Percentiles rank a stretch among this genome's conserved stretches.
phyloP scores from a whole-genome alignment of 1,140 invertebrate genomes.

The Ctenoplectra terminalis region DNA sequence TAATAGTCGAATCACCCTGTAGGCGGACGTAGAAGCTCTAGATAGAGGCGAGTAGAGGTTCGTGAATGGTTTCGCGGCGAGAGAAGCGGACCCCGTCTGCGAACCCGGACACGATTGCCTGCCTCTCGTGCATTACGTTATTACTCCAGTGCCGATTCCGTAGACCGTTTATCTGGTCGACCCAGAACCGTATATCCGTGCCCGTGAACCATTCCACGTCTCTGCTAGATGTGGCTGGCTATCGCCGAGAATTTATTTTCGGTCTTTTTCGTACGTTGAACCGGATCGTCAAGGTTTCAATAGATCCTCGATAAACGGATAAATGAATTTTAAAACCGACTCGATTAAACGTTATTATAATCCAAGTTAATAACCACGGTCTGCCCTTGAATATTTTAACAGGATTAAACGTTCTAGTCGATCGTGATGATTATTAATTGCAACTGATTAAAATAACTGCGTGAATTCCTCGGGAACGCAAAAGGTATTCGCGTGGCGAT shows the following conservation, averaged over 20 bases:
- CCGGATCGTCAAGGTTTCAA: neutral
- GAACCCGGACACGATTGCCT: conserved; percentile 70
- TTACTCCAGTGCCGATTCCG: conserved; percentile 47
- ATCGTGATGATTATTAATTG: neutral
- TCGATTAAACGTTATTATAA: neutral
- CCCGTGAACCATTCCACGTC: conserved; percentile 50
- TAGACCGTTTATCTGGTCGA: conserved; percentile 58
- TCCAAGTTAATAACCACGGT: neutral
- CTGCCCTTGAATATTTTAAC: neutral
- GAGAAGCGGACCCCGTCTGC: conserved; percentile 59
- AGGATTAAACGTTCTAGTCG: too few relatives aligned
- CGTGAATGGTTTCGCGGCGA: conserved; percentile 58
- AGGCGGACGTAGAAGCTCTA: conserved; percentile 16
- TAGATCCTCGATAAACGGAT: neutral
- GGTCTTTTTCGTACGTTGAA: conserved; percentile 18
- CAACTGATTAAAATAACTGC: neutral
- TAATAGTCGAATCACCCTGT: neutral
- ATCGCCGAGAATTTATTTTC: conserved; percentile 1
- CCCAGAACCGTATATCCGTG: conserved; percentile 61
- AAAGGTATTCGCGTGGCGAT: neutral
- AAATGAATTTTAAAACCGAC: neutral
- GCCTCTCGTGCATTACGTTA: conserved; percentile 53
- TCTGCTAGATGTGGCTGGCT: neutral
- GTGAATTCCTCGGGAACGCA: neutral
- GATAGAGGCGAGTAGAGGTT: conserved; percentile 53